Conservation (phyloP, 2,888 invertebrate genomes). For the Drosophila mimetica region DNA sequence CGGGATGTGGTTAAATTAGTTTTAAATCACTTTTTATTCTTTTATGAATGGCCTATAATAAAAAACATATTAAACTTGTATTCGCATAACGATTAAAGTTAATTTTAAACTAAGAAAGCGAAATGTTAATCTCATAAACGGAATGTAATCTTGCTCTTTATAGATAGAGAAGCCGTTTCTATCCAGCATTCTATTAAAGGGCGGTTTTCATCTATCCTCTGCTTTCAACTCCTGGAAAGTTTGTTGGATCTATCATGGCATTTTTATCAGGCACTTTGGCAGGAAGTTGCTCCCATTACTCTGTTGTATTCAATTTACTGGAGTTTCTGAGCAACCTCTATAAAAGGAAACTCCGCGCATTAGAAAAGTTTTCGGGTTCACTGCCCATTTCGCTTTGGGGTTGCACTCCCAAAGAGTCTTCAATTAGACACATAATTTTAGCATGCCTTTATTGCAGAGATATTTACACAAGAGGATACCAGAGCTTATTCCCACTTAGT, state of each 20-base stretch:
- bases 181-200: not conserved
- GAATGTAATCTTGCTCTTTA: no score
- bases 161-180: no score
- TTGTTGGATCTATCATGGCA: constrained; percentile 7
- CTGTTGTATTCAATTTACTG: not conserved
- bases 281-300: constrained; percentile 12
- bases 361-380: constrained; percentile 29
- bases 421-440: constrained; percentile 53
- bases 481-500: constrained; percentile 13
- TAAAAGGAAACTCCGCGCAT: constrained; percentile 1
- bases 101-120: no score
- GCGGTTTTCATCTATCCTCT: not conserved
- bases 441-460: constrained; percentile 64
- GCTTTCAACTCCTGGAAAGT: not conserved
- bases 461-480: constrained; percentile 55
- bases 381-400: constrained; percentile 9
- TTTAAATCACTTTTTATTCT: not conserved
- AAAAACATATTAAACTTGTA: no score
- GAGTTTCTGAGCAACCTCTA: not conserved
- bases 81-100: no score
- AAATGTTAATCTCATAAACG: no score
- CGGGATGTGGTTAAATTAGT: not conserved
- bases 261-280: constrained; percentile 14
- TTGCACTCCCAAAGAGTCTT: constrained; percentile 30
- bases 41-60: not conserved